These are phyloP conservation scores for Clarias pachynema DNA, from an alignment of 2,797 vertebrate genomes.

Conservation along the genomic window DNA sequence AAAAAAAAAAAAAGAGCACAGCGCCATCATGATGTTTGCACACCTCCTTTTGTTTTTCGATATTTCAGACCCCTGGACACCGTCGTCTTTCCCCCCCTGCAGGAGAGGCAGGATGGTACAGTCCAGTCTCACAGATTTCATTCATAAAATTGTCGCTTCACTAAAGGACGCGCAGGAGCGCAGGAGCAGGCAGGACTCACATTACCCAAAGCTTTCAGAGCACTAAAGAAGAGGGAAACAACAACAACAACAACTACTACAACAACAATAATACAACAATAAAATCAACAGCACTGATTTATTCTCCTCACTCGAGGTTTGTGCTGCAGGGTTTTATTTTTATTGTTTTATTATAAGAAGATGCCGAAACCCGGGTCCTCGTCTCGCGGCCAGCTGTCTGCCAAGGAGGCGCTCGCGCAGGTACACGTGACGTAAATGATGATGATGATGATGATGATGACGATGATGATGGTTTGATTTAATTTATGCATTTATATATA, in stretches of 20 bases:
- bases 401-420: constrained; percentile 83
- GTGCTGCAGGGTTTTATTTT: not conserved
- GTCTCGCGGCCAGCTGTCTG: constrained; percentile 57
- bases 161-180: constrained; percentile 80
- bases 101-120: constrained; percentile 68
- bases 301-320: not conserved
- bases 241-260: no score
- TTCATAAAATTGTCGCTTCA: constrained; percentile 83
- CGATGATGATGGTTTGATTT: no score
- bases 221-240: not conserved
- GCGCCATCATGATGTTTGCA: not conserved
- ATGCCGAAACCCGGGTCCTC: constrained; percentile 51
- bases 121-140: constrained; percentile 81
- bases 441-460: not conserved
- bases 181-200: constrained; percentile 16
- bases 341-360: constrained; percentile 15
- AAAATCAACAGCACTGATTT: not conserved
- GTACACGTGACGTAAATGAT: constrained; percentile 68
- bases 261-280: not conserved
- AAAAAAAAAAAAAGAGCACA: not conserved
- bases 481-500: no score
- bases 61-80: not conserved
- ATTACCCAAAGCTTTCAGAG: not conserved
- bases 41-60: not conserved
- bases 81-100: constrained; percentile 36